A percentile compares a stretch with the other conserved stretches of the same genome.
Evolutionary conservation across 2,113 vertebrate species (phyloP).

Genomic region (Sorex araneus): DNA sequence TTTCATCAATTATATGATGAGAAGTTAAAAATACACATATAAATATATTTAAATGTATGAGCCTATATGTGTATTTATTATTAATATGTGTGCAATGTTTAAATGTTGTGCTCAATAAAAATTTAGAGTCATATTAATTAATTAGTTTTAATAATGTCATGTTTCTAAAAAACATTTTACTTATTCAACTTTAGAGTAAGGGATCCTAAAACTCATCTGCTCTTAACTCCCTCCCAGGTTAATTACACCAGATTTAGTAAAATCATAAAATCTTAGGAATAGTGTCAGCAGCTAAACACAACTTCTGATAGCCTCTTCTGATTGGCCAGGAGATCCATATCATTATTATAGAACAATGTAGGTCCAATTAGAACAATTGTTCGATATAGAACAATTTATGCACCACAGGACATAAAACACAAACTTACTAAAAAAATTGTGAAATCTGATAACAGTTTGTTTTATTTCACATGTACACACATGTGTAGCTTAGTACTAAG

Average conservation of each 20-base stretch:
- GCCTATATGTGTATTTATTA: neutral
- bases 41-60: neutral
- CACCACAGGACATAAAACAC: neutral
- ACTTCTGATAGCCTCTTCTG: neutral
- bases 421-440: slow-evolving; percentile 34
- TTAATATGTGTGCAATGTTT: neutral
- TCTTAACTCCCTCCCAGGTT: neutral
- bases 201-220: neutral
- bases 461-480: neutral
- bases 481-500: neutral
- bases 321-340: neutral
- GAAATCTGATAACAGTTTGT: neutral
- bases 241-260: neutral
- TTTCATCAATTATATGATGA: slow-evolving; percentile 27
- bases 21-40: slow-evolving; percentile 11
- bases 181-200: slow-evolving; percentile 47
- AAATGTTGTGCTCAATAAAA: no score
- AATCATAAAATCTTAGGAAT: neutral
- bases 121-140: neutral
- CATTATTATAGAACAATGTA: neutral
- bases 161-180: neutral
- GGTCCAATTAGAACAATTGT: no score
- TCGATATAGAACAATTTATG: neutral
- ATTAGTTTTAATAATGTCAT: neutral
- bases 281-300: neutral